Percentiles rank a stretch among this genome's conserved stretches.
Conservation (phyloP, 1,140 invertebrate species). For the Listronotus oregonensis region DNA sequence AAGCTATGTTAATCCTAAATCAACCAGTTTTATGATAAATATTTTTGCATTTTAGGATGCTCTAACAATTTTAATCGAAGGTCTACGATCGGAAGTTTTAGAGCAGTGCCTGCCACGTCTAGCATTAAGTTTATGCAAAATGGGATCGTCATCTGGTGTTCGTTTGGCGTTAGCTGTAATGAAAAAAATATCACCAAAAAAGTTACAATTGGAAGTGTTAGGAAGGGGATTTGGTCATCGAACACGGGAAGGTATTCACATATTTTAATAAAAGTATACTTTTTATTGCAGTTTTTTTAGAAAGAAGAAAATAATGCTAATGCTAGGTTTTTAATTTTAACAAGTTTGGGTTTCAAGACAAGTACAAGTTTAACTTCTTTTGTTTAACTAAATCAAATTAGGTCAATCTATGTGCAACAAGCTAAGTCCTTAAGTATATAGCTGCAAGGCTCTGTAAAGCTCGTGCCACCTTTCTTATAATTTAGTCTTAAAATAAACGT, state of each 20-base stretch:
- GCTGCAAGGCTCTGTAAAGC: too few relatives aligned
- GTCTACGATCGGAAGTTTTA: conserved; percentile 55
- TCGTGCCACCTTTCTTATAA: too few relatives aligned
- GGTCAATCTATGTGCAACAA: too few relatives aligned
- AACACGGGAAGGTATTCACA: conserved; percentile 35
- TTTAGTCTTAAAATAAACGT: too few relatives aligned
- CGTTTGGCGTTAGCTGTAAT: conserved; percentile 67
- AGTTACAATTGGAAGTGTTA: conserved; percentile 55
- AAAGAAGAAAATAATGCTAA: too few relatives aligned
- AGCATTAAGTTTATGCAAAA: conserved; percentile 63
- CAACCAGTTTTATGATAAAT: background rate
- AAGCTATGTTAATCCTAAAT: background rate
- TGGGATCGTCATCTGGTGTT: conserved; percentile 64
- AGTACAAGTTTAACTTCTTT: too few relatives aligned
- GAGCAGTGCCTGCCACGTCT: conserved; percentile 57
- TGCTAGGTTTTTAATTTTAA: too few relatives aligned
- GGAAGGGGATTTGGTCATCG: conserved; percentile 36
- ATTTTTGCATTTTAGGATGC: conserved; percentile 38
- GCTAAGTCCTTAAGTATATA: too few relatives aligned
- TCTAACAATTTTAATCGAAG: conserved; percentile 29
- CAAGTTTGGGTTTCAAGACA: too few relatives aligned
- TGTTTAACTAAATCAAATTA: too few relatives aligned
- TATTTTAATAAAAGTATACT: too few relatives aligned
- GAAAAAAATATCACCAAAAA: conserved; percentile 66
- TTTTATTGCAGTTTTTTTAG: too few relatives aligned